phyloP scores from a whole-genome alignment of 2,797 vertebrate genomes.

The Tenualosa ilisha region DNA sequence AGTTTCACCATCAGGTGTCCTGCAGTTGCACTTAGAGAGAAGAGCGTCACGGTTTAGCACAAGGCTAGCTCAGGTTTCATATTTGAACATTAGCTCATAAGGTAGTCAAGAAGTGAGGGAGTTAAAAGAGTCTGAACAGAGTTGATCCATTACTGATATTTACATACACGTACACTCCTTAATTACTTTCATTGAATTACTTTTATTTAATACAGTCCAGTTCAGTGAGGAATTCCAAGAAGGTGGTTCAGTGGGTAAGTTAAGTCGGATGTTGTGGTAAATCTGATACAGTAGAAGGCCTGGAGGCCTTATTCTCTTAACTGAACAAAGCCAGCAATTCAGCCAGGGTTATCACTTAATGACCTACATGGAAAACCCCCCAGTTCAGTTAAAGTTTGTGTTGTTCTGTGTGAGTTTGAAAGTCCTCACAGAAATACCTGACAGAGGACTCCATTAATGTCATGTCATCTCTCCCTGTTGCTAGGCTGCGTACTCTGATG shows the following conservation, averaged over 20 bases:
- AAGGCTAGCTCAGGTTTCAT: not conserved
- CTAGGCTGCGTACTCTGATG: conserved; percentile 85
- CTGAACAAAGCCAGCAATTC: too few species aligned
- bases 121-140: too few species aligned
- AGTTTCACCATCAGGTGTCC: not conserved
- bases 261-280: too few species aligned
- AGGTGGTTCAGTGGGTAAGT: too few species aligned
- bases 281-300: too few species aligned
- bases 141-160: too few species aligned
- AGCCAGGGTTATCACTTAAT: too few species aligned
- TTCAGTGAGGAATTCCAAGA: not conserved
- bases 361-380: too few species aligned
- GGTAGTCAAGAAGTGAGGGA: not conserved
- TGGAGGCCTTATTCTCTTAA: too few species aligned
- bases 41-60: not conserved
- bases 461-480: not conserved
- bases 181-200: not conserved
- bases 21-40: not conserved
- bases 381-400: not conserved
- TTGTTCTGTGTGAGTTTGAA: not conserved
- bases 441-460: not conserved
- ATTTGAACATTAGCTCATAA: not conserved
- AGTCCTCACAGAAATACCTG: not conserved
- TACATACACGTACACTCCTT: too few species aligned
- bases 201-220: not conserved